Conservation (phyloP, 2,797 vertebrate genomes). For the Hipposideros larvatus region DNA sequence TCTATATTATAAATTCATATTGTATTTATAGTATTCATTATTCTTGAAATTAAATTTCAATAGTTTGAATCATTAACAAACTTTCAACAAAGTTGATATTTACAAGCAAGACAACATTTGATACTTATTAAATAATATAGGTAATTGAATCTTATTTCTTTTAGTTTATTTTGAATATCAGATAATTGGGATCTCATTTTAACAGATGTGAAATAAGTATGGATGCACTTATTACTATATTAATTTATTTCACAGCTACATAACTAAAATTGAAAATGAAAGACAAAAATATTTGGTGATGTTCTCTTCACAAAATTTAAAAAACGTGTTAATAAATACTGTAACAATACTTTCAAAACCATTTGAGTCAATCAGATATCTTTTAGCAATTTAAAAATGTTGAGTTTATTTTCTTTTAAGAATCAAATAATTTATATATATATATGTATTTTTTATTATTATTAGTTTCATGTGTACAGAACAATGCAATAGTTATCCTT, state of each 20-base stretch:
- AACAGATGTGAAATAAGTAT: neutral
- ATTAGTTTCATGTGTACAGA: no score
- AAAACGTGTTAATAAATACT: neutral
- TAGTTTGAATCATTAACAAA: neutral
- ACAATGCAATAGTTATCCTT: no score
- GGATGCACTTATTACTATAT: neutral
- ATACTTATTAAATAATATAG: neutral
- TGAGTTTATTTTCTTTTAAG: neutral
- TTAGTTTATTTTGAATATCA: constrained; percentile 24
- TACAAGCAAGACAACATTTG: neutral
- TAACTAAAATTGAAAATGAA: constrained; percentile 43
- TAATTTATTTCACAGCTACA: constrained; percentile 10
- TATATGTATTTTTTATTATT: no score
- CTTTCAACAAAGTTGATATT: neutral
- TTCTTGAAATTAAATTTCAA: constrained; percentile 34
- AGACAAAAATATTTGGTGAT: constrained; percentile 31
- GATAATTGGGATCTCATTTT: constrained; percentile 35
- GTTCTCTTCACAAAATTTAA: neutral
- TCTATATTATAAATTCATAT: constrained; percentile 10
- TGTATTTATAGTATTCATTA: constrained; percentile 29
- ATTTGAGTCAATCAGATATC: neutral
- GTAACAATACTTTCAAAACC: neutral
- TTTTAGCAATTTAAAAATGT: constrained; percentile 12
- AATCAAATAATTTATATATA: neutral
- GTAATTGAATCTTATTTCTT: neutral